These are phyloP conservation scores for Myzus persicae DNA, from an alignment of 1,140 invertebrate genomes.

Conservation along the genomic window DNA sequence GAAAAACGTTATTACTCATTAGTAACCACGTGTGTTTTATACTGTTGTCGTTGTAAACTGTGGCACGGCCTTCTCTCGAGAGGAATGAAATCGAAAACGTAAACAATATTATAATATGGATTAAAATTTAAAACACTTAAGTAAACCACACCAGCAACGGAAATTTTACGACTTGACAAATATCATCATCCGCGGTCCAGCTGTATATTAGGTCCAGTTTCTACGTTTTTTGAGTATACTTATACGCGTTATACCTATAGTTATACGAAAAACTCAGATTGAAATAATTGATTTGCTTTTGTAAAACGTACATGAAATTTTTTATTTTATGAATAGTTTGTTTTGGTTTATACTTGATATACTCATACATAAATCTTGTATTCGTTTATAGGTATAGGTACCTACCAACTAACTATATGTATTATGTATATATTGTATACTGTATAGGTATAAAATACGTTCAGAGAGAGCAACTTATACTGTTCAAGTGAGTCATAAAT, in stretches of 20 bases:
- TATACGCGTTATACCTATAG: not conserved
- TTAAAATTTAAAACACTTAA: not conserved
- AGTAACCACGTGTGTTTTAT: not conserved
- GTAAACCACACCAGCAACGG: not conserved
- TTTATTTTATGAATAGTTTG: not conserved
- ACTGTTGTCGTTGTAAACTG: not conserved
- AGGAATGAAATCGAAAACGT: not conserved
- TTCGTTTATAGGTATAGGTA: not conserved
- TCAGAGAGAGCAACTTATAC: not conserved
- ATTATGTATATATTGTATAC: not conserved
- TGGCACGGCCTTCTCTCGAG: not conserved
- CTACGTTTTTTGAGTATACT: not conserved
- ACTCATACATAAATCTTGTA: not conserved
- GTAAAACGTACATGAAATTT: not conserved
- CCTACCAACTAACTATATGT: not conserved
- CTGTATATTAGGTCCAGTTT: not conserved
- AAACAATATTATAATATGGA: not conserved
- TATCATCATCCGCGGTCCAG: too few relatives aligned
- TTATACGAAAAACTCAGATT: not conserved
- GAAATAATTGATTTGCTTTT: not conserved
- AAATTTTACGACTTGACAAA: not conserved
- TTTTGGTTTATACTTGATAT: not conserved
- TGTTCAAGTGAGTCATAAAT: not conserved
- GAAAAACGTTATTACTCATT: not conserved
- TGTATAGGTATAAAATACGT: not conserved